These are phyloP conservation scores for Amblyornis subalaris DNA, from an alignment of 2,113 vertebrate genomes.

Conservation along the genomic window DNA sequence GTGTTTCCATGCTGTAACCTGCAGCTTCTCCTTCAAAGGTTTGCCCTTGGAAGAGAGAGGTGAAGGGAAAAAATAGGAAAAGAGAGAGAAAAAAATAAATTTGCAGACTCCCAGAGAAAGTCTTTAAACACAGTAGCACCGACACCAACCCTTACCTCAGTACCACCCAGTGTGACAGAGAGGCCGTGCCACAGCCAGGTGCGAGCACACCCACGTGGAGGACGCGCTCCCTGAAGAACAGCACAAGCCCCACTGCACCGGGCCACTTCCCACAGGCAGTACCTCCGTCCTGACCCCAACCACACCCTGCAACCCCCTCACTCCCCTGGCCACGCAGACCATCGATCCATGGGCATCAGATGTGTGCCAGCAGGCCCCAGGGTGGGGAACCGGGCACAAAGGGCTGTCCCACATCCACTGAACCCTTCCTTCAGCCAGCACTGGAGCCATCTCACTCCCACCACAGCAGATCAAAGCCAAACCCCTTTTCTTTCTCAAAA, in stretches of 20 bases:
- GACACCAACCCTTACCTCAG: neutral
- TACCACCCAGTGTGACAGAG: neutral
- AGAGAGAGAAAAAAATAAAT: neutral
- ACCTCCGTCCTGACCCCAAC: accelerated
- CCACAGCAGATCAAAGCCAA: accelerated
- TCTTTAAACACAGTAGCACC: neutral
- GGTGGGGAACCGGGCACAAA: neutral
- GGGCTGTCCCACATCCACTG: accelerated
- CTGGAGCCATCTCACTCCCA: neutral
- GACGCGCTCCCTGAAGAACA: neutral
- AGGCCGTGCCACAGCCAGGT: accelerated
- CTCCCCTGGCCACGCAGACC: neutral
- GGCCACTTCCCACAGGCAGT: neutral
- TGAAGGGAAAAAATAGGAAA: neutral
- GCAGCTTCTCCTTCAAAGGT: constrained; percentile 66
- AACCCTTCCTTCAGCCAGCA: neutral
- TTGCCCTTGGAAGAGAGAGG: constrained; percentile 64
- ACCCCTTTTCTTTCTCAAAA: accelerated
- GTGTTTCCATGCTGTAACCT: constrained; percentile 83
- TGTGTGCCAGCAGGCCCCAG: accelerated
- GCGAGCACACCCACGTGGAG: neutral
- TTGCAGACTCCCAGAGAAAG: neutral
- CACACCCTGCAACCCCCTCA: accelerated
- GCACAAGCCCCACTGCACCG: neutral
- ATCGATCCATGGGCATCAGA: accelerated